Conservation (phyloP, 2,888 invertebrate species). For the Halictus quadricinctus region DNA sequence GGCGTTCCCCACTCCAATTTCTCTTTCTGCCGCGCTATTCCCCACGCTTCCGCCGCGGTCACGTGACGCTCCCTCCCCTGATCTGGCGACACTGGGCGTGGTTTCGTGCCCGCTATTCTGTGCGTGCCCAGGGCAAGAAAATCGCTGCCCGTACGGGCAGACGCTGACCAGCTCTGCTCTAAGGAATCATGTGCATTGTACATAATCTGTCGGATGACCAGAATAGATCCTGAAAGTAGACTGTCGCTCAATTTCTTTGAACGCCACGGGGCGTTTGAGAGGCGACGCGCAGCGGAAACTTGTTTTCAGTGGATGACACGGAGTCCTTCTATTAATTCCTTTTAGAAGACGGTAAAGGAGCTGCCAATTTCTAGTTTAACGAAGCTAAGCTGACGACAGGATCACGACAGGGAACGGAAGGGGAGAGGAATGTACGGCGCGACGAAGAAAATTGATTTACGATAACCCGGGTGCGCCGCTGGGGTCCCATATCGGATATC, state of each 20-base stretch:
- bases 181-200: too few species aligned
- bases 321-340: constrained; percentile 13
- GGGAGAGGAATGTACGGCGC: constrained; percentile 32
- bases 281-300: background rate
- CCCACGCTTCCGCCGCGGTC: too few species aligned
- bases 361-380: constrained; percentile 46
- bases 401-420: constrained; percentile 1
- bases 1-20: too few species aligned
- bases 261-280: too few species aligned
- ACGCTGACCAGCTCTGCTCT: too few species aligned
- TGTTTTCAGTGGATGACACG: background rate
- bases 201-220: too few species aligned
- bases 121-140: too few species aligned
- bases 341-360: constrained; percentile 25
- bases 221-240: background rate
- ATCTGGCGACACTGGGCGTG: too few species aligned
- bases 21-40: too few species aligned
- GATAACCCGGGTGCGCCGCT: constrained; percentile 39
- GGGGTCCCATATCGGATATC: constrained; percentile 54
- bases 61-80: too few species aligned
- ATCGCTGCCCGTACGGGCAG: too few species aligned
- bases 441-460: constrained; percentile 64
- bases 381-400: constrained; percentile 44
- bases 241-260: background rate
- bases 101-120: too few species aligned